phyloP scores from a whole-genome alignment of 2,888 invertebrate genomes.

The Smittia sp. region DNA sequence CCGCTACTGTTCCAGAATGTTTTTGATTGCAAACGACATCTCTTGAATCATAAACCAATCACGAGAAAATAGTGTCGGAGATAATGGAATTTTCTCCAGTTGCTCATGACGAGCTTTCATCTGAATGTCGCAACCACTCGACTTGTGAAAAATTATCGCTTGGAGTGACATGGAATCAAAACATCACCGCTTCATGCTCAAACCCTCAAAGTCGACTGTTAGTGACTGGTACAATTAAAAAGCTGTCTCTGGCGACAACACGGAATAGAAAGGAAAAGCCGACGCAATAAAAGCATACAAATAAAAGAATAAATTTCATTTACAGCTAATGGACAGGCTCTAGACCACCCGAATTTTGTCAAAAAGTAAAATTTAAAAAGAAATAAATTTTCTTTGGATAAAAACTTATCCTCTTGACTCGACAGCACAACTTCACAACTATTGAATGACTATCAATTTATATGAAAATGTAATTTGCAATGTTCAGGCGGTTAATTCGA shows the following conservation, averaged over 20 bases:
- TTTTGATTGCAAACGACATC: too few relatives aligned
- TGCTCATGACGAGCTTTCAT: too few relatives aligned
- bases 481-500: too few relatives aligned
- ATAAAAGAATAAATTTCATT: conserved; percentile 15
- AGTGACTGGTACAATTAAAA: conserved; percentile 31
- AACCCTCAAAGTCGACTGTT: neutral
- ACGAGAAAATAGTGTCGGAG: too few relatives aligned
- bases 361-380: conserved; percentile 11
- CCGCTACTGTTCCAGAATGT: too few relatives aligned
- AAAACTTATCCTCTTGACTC: too few relatives aligned
- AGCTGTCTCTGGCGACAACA: conserved; percentile 21
- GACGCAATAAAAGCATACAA: neutral
- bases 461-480: neutral
- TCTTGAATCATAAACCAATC: too few relatives aligned
- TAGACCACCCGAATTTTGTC: conserved; percentile 13
- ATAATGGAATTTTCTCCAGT: too few relatives aligned
- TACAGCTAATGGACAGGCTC: neutral
- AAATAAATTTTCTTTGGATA: conserved; percentile 25
- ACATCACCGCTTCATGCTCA: neutral
- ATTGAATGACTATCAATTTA: too few relatives aligned
- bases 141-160: neutral
- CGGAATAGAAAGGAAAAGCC: neutral
- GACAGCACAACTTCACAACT: too few relatives aligned
- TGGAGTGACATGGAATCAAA: neutral
- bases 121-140: neutral